phyloP scores from a whole-genome alignment of 1,140 invertebrate species.

The Antheraea pernyi region DNA sequence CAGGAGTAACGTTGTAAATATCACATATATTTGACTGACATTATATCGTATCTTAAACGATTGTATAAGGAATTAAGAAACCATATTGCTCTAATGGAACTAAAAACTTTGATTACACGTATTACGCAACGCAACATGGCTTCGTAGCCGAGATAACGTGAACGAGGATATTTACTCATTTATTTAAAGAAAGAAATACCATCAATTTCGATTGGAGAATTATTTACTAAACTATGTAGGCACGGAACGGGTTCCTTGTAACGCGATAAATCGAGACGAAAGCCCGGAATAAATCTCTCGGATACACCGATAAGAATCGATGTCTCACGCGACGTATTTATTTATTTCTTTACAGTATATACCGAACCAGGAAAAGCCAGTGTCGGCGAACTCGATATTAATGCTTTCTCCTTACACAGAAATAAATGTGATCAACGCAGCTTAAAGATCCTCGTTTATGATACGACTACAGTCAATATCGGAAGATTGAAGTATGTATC shows the following conservation, averaged over 20 bases:
- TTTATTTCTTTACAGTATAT: slow-evolving; percentile 50
- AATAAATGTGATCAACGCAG: slow-evolving; percentile 37
- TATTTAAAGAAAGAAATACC: slow-evolving; percentile 74
- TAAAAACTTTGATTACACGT: slow-evolving; percentile 50
- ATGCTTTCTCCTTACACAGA: slow-evolving; percentile 55
- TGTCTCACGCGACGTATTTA: slow-evolving; percentile 75
- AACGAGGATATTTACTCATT: slow-evolving; percentile 71
- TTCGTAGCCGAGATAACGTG: slow-evolving; percentile 67
- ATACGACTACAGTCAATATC: neutral
- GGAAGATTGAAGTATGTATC: neutral
- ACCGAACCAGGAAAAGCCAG: slow-evolving; percentile 50
- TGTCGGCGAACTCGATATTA: slow-evolving; percentile 40
- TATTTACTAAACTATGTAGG: slow-evolving; percentile 75
- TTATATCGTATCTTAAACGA: neutral
- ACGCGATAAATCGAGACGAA: slow-evolving; percentile 67
- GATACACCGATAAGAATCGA: slow-evolving; percentile 73
- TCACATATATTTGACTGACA: neutral
- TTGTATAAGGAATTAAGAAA: neutral
- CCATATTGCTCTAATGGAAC: slow-evolving; percentile 50
- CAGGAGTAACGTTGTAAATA: no score
- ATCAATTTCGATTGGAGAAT: slow-evolving; percentile 68
- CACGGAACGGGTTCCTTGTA: slow-evolving; percentile 73
- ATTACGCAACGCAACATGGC: slow-evolving; percentile 37
- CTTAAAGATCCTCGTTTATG: slow-evolving; percentile 1
- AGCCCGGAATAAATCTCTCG: slow-evolving; percentile 69